Evolutionary conservation across 2,113 vertebrate species (phyloP).

Genomic region (Parus major): DNA sequence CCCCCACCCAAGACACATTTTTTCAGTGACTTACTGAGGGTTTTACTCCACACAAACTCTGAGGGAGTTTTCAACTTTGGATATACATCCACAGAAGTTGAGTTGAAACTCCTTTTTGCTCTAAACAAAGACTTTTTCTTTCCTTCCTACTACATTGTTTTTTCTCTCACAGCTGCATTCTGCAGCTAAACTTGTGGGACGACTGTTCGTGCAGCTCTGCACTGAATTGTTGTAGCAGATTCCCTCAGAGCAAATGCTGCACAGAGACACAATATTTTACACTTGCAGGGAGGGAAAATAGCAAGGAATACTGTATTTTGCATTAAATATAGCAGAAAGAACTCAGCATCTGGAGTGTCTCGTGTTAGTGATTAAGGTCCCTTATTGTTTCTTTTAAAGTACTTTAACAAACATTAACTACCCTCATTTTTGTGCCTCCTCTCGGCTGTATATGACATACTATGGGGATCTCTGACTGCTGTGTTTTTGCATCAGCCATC

Average conservation of each 20-base stretch:
- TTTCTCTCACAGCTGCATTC: neutral
- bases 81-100: neutral
- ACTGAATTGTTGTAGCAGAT: constrained; percentile 1
- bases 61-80: neutral
- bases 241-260: constrained; percentile 29
- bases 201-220: neutral
- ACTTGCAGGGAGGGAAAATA: neutral
- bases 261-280: constrained; percentile 10
- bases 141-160: neutral
- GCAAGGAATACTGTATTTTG: constrained; percentile 31
- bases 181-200: neutral
- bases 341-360: constrained; percentile 16
- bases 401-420: constrained; percentile 7
- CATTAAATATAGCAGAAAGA: constrained; percentile 26
- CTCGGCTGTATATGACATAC: neutral
- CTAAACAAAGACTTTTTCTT: neutral
- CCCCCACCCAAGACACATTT: neutral
- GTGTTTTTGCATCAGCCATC: neutral
- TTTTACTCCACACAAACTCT: neutral
- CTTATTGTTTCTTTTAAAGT: constrained; percentile 18
- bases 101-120: neutral
- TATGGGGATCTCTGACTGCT: neutral
- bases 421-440: neutral
- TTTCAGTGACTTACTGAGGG: neutral
- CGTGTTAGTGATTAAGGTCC: constrained; percentile 38